Percentiles rank a stretch among this genome's conserved stretches.
phyloP scores from a whole-genome alignment of 2,113 vertebrate species.

The Equus przewalskii region DNA sequence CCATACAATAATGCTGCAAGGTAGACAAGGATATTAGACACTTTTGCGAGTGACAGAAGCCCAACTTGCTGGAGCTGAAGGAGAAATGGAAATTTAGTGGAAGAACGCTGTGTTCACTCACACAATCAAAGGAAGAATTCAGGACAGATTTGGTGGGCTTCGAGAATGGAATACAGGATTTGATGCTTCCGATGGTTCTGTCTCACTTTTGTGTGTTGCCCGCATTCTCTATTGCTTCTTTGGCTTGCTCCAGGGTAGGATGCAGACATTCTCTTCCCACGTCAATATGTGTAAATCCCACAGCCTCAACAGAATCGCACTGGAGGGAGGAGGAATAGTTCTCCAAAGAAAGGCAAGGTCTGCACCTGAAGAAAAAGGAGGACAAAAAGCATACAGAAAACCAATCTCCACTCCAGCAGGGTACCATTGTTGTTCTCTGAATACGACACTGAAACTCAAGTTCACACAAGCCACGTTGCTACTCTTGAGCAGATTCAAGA shows the following conservation, averaged over 20 bases:
- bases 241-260: neutral
- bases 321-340: neutral
- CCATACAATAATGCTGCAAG: neutral
- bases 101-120: neutral
- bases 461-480: neutral
- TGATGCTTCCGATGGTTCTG: neutral
- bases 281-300: neutral
- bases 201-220: neutral
- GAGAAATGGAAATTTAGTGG: neutral
- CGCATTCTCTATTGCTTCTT: neutral
- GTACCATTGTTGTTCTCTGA: neutral
- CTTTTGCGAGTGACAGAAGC: conserved; percentile 16
- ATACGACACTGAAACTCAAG: neutral
- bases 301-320: neutral
- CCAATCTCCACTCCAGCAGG: neutral
- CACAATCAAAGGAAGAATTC: neutral
- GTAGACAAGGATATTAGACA: neutral
- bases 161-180: neutral
- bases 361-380: neutral
- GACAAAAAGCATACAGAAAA: neutral
- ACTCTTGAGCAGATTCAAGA: neutral
- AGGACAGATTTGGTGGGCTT: neutral
- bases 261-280: neutral
- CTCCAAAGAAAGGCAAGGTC: neutral
- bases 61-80: neutral